Conservation (phyloP, 1,140 invertebrate species). For the Drosophila persimilis region DNA sequence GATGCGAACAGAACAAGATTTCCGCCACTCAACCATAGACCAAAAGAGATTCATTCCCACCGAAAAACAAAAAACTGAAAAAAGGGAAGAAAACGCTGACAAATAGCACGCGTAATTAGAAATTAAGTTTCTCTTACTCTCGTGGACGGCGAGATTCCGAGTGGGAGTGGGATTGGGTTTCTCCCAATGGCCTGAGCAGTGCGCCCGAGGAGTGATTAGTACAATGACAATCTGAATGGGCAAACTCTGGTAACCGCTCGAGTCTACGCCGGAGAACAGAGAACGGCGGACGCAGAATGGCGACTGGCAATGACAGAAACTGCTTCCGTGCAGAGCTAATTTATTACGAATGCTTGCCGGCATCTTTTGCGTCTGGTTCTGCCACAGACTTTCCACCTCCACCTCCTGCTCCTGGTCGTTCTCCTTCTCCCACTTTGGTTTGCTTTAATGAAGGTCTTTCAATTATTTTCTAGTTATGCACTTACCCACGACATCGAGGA, state of each 20-base stretch:
- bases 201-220: conserved; percentile 48
- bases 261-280: conserved; percentile 10
- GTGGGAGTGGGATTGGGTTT: conserved; percentile 4
- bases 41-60: neutral
- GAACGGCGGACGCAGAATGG: conserved; percentile 19
- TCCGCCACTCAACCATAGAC: conserved; percentile 62
- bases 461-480: conserved; percentile 51
- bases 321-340: conserved; percentile 57
- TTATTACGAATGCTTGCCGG: conserved; percentile 50
- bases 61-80: conserved; percentile 6
- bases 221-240: conserved; percentile 59
- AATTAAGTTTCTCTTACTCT: conserved; percentile 68
- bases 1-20: conserved; percentile 73
- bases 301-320: conserved; percentile 55
- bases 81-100: conserved; percentile 67
- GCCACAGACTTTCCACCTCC: no score
- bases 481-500: conserved; percentile 30
- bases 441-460: conserved; percentile 49
- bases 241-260: conserved; percentile 45
- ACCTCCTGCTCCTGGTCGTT: neutral
- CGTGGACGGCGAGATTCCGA: conserved; percentile 15
- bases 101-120: conserved; percentile 79
- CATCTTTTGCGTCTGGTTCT: conserved; percentile 29
- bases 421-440: conserved; percentile 15
- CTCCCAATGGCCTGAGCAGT: no score